Evolutionary conservation across 1,140 invertebrate species (phyloP), one percentile per base, ranked within the genome.

Genomic region (Drosophila novamexicana): DNA sequence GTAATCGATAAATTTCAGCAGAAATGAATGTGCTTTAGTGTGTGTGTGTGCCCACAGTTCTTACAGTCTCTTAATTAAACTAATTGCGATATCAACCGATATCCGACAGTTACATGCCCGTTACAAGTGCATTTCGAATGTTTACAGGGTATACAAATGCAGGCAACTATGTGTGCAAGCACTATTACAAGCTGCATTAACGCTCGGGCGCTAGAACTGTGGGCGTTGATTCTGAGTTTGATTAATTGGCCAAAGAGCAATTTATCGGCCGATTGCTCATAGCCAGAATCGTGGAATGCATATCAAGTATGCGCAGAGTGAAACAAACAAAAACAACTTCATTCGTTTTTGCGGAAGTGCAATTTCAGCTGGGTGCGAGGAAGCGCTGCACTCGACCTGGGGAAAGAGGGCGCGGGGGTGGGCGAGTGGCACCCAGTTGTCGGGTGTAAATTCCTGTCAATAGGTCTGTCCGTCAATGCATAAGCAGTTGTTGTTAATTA

Each of bases 221-320:
- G 63, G 54, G 66, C 67, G 75, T 78, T 66, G 39, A 67, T 72
- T 18, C 4, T 42, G 47, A 65, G 54, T 82, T 59, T 85, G 78
- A 86, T 85, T 86, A 86, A 85, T 85, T 71, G 69, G 49, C 52
- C 39, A 54, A 56, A 22, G 36, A 29, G 58, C 58, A 74, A 81
- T 68, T 81, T 75, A 69, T 74, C 58, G 36, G 47, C 47, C 64
- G 57, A 71, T 84, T 80, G 58, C 52, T 66, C 63, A 53, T 7
- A 34, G 8, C 14, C 7, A 12, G 40, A 44, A 65, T 29, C 69
- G 44, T 57, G 59, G 54, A 77, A 81, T 85, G 82, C 78, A 75
- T 47, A 50, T 16, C 16, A 70, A 75, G 45, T 67, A 65, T 78
- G 52, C 70, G 63, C 18, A 47, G 16, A 47, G 14, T 8, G 8